phyloP scores from a whole-genome alignment of 2,797 vertebrate genomes.

The Cyprinodon diabolis region DNA sequence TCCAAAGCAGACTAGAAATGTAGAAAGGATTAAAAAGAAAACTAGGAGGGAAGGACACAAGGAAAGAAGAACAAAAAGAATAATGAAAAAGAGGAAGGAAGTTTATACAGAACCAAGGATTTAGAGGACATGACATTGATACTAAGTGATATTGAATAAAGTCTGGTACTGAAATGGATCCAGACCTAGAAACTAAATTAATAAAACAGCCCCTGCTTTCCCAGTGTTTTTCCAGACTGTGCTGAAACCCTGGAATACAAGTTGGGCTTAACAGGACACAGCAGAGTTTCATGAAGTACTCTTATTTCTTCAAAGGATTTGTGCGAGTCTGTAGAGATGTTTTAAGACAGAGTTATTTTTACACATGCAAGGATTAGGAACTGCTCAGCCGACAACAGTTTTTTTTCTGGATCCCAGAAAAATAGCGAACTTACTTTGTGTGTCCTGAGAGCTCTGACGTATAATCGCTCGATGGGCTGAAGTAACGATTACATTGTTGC shows the following conservation, averaged over 20 bases:
- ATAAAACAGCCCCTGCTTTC: background rate
- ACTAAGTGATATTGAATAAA: background rate
- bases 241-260: background rate
- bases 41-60: background rate
- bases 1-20: background rate
- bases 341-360: slow-evolving; percentile 4
- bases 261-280: background rate
- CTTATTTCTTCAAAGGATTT: slow-evolving; percentile 1
- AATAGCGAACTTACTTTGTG: slow-evolving; percentile 78
- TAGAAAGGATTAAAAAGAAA: background rate
- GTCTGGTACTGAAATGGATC: background rate
- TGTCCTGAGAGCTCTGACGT: slow-evolving; percentile 82
- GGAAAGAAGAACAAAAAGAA: background rate
- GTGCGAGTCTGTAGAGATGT: slow-evolving; percentile 1
- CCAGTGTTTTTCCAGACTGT: background rate
- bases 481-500: slow-evolving; percentile 87
- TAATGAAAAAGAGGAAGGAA: background rate
- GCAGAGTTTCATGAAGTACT: background rate
- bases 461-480: slow-evolving; percentile 86
- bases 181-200: background rate
- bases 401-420: slow-evolving; percentile 1
- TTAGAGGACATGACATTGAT: background rate
- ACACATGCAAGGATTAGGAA: slow-evolving; percentile 7
- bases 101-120: no score
- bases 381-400: slow-evolving; percentile 7